phyloP scores from a whole-genome alignment of 1,140 invertebrate species.

The Streblospio benedicti region DNA sequence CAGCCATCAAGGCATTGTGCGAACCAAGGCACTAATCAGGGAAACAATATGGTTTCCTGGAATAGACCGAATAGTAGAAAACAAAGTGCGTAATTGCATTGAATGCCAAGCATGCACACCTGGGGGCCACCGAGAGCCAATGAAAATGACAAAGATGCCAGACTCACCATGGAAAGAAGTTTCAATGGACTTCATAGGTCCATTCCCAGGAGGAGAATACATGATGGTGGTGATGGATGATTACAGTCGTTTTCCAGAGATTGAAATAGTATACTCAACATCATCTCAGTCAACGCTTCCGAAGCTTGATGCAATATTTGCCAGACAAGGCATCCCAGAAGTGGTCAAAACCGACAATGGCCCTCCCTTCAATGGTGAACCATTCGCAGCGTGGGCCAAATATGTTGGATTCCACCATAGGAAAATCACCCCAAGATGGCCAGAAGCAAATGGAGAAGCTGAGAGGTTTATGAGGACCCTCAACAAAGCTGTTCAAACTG shows the following conservation, averaged over 20 bases:
- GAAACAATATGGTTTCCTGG: background rate
- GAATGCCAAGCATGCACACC: background rate
- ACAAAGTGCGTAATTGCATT: background rate
- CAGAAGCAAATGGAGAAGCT: conserved; percentile 18
- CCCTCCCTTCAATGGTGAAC: conserved; percentile 18
- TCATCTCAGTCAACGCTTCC: conserved; percentile 15
- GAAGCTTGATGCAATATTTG: conserved; percentile 16
- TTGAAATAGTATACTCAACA: conserved; percentile 21
- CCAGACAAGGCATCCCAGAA: conserved; percentile 18
- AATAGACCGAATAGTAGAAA: background rate
- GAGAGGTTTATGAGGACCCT: conserved; percentile 20
- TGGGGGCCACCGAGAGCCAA: background rate
- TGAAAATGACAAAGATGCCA: background rate
- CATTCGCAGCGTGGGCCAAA: conserved; percentile 20
- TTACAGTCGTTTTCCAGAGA: conserved; percentile 23
- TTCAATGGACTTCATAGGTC: conserved; percentile 1
- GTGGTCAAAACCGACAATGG: conserved; percentile 23
- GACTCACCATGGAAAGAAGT: background rate
- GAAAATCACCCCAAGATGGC: conserved; percentile 20
- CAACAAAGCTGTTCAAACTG: conserved; percentile 10
- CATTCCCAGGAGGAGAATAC: conserved; percentile 19
- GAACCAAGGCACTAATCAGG: background rate
- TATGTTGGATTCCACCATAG: conserved; percentile 18
- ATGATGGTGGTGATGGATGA: conserved; percentile 24
- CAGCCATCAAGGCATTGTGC: background rate